Conservation (phyloP, 2,113 vertebrate species). For the Tetraodon nigroviridis region DNA sequence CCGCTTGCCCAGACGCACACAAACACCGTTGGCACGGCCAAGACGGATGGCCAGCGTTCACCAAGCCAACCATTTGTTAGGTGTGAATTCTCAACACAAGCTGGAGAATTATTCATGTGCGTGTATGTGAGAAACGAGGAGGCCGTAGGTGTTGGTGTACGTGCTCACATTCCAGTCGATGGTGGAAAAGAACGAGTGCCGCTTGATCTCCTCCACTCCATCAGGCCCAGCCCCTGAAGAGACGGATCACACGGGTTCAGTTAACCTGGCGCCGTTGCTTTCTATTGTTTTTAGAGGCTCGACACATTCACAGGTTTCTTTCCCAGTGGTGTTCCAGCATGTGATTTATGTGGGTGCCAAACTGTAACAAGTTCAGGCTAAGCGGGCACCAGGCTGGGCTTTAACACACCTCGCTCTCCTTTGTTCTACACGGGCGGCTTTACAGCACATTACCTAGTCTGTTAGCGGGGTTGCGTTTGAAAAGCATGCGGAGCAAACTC, state of each 20-base stretch:
- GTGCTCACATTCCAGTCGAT: conserved; percentile 97
- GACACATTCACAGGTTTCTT: conserved; percentile 26
- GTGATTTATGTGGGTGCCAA: conserved; percentile 28
- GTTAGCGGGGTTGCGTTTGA: conserved; percentile 95
- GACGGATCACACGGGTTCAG: conserved; percentile 43
- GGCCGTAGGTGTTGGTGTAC: conserved; percentile 1
- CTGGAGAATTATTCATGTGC: conserved; percentile 38
- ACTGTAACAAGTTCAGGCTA: conserved; percentile 28
- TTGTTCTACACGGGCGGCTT: neutral
- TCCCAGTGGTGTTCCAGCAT: conserved; percentile 8
- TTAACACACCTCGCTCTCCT: neutral
- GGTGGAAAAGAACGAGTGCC: conserved; percentile 92
- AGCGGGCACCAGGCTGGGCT: neutral
- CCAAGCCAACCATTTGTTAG: conserved; percentile 62
- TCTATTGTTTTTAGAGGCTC: conserved; percentile 33
- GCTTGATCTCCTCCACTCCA: conserved; percentile 98
- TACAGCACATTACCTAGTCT: conserved; percentile 81
- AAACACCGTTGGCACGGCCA: conserved; percentile 35
- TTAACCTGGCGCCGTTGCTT: conserved; percentile 18
- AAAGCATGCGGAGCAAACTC: conserved; percentile 94
- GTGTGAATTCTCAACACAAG: conserved; percentile 69
- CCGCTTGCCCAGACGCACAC: conserved; percentile 58
- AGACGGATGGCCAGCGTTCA: conserved; percentile 55
- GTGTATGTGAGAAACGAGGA: conserved; percentile 24
- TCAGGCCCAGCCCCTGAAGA: conserved; percentile 88